Percentiles rank a stretch among this genome's conserved stretches.
Conservation (phyloP, 1,140 invertebrate species). For the Diachasmimorpha longicaudata region DNA sequence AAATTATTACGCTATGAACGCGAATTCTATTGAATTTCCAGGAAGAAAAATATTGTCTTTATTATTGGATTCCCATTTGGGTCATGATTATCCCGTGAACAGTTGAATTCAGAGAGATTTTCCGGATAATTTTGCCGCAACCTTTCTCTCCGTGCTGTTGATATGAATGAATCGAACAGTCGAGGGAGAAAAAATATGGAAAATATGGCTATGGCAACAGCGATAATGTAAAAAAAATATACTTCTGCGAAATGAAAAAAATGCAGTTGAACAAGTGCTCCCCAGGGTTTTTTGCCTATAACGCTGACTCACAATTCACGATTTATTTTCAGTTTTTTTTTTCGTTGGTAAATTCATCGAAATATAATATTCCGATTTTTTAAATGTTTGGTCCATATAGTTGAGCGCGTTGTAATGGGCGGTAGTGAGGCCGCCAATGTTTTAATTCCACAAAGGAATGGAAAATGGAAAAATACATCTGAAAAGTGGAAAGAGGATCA, state of each 20-base stretch:
- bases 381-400: background rate
- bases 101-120: too few relatives aligned
- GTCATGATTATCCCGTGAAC: too few relatives aligned
- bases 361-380: background rate
- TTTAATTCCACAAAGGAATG: background rate
- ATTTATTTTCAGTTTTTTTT: background rate
- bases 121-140: too few relatives aligned
- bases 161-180: too few relatives aligned
- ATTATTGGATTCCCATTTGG: too few relatives aligned
- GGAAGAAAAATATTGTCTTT: too few relatives aligned
- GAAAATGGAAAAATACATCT: background rate
- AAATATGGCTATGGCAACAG: background rate
- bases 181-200: background rate
- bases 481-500: background rate
- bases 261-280: background rate
- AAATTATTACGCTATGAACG: too few relatives aligned
- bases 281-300: background rate
- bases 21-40: too few relatives aligned
- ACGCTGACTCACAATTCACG: background rate
- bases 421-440: background rate
- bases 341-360: background rate
- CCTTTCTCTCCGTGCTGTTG: too few relatives aligned
- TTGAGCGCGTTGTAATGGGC: constrained; percentile 18
- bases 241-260: background rate
- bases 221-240: background rate